These are phyloP conservation scores for Hylomyscus alleni DNA, from an alignment of 2,797 vertebrate genomes.

Conservation along the genomic window DNA sequence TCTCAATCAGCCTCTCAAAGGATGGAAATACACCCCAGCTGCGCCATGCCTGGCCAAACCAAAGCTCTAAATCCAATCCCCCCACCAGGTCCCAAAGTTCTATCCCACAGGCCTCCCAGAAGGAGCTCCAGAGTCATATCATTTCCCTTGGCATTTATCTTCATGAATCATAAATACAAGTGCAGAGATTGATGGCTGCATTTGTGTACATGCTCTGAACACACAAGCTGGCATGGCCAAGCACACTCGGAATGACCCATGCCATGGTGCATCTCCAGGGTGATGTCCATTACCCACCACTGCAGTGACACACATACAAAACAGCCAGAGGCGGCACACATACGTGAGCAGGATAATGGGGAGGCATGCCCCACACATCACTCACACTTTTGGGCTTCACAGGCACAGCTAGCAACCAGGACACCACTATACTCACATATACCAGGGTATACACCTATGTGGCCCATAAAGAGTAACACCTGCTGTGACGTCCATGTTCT, in stretches of 20 bases:
- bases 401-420: background rate
- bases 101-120: background rate
- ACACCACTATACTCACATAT: background rate
- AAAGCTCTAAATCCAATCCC: background rate
- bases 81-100: background rate
- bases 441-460: background rate
- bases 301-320: background rate
- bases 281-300: background rate
- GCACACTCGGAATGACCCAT: background rate
- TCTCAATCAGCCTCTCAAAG: background rate
- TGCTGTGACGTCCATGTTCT: background rate
- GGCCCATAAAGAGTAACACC: background rate
- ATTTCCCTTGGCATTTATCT: constrained; percentile 31
- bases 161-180: background rate
- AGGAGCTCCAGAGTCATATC: background rate
- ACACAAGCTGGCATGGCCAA: background rate
- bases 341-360: background rate
- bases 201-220: background rate
- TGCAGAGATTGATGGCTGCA: background rate
- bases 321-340: background rate
- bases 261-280: background rate
- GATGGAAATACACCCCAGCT: background rate
- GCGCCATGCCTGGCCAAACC: background rate
- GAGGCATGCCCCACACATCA: background rate
- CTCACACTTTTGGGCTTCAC: background rate